Conservation (phyloP, 2,888 invertebrate species). For the Cryptus armator region DNA sequence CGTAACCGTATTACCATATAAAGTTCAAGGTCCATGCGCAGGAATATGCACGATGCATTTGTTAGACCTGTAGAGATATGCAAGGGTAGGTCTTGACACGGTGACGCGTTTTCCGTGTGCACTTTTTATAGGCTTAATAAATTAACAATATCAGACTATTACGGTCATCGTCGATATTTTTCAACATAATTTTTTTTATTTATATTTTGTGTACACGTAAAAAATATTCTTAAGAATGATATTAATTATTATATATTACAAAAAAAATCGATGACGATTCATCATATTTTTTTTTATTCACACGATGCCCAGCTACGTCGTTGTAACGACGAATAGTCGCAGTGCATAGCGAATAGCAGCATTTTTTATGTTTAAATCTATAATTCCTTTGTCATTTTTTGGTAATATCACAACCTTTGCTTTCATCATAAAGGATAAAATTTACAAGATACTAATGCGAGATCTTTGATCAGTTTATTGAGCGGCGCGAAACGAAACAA, state of each 20-base stretch:
- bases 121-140: not conserved
- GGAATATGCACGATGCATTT: constrained; percentile 33
- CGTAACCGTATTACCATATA: constrained; percentile 62
- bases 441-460: too few relatives aligned
- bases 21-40: constrained; percentile 69
- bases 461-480: too few relatives aligned
- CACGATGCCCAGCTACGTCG: not conserved
- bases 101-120: constrained; percentile 43
- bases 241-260: not conserved
- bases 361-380: too few relatives aligned
- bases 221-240: not conserved
- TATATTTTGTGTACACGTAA: not conserved
- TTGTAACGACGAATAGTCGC: too few relatives aligned
- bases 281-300: not conserved
- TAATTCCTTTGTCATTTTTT: too few relatives aligned
- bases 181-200: not conserved
- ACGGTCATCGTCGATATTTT: not conserved
- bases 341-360: too few relatives aligned
- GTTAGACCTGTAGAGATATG: constrained; percentile 53
- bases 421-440: too few relatives aligned
- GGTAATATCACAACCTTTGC: too few relatives aligned
- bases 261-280: not conserved
- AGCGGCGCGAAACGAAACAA: too few relatives aligned
- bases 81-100: constrained; percentile 59
- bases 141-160: not conserved